phyloP scores from a whole-genome alignment of 2,113 vertebrate species.

The Paedocypris sp. region DNA sequence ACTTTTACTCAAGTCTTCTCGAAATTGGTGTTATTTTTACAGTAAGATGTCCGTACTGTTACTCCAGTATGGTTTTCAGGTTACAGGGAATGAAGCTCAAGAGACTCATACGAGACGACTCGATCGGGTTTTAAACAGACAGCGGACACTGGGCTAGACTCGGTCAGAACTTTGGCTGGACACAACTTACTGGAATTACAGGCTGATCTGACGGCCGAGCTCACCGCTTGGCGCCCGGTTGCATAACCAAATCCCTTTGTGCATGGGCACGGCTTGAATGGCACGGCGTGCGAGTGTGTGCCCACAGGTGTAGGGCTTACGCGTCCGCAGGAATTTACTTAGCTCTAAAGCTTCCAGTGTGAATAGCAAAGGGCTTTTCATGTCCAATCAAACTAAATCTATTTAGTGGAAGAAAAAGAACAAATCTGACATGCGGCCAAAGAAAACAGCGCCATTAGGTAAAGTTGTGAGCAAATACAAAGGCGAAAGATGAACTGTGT shows the following conservation, averaged over 20 bases:
- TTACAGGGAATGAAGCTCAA: not conserved
- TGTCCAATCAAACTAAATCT: not conserved
- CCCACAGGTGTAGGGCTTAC: not conserved
- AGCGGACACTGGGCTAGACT: constrained; percentile 10
- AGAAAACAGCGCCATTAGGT: not conserved
- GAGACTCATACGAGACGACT: not conserved
- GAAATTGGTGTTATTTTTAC: too few relatives aligned
- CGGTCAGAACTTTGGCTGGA: not conserved
- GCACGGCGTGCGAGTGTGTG: not conserved
- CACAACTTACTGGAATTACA: constrained; percentile 17
- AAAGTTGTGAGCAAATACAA: not conserved
- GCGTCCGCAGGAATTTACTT: not conserved
- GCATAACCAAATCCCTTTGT: constrained; percentile 24
- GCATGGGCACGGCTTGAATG: constrained; percentile 17
- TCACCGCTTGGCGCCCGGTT: not conserved
- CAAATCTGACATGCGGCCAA: not conserved
- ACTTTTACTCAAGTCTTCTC: too few relatives aligned
- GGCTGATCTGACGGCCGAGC: constrained; percentile 9
- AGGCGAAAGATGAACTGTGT: not conserved
- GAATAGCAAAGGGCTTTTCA: not conserved
- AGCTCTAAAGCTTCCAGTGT: not conserved
- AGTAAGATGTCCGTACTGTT: too few relatives aligned
- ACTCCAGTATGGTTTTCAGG: too few relatives aligned
- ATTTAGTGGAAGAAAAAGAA: too few relatives aligned
- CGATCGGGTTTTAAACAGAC: constrained; percentile 15